Percentiles rank a stretch among this genome's conserved stretches.
These are phyloP conservation scores for Cyclophora albipunctata DNA, from an alignment of 2,888 invertebrate genomes.

Conservation along the genomic window DNA sequence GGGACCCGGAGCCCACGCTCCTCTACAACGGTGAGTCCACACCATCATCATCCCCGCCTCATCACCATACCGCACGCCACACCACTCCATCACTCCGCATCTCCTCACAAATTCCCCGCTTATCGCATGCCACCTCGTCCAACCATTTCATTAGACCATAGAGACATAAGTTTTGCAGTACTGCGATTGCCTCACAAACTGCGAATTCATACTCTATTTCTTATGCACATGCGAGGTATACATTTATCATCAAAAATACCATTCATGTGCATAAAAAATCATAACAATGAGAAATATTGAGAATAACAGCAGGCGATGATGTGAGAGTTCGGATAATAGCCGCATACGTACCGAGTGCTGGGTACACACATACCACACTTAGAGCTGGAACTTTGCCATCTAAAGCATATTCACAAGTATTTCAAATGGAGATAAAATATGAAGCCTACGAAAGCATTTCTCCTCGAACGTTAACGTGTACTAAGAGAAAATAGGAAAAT, in stretches of 20 bases:
- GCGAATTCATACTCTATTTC: constrained; percentile 45
- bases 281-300: no score
- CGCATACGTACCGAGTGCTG: not conserved
- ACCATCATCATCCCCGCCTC: not conserved
- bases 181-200: constrained; percentile 42
- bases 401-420: constrained; percentile 5
- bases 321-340: not conserved
- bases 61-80: constrained; percentile 5
- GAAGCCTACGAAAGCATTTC: not conserved
- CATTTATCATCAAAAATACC: constrained; percentile 4
- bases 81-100: constrained; percentile 1
- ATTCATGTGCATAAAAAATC: not conserved
- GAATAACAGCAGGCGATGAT: not conserved
- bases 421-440: constrained; percentile 1
- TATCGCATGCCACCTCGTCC: not conserved
- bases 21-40: constrained; percentile 82
- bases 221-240: constrained; percentile 45
- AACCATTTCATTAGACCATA: constrained; percentile 3
- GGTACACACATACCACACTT: constrained; percentile 1
- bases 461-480: not conserved
- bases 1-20: constrained; percentile 81
- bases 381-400: constrained; percentile 13
- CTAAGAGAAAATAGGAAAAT: no score
- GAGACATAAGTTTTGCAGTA: constrained; percentile 28
- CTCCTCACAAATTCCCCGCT: constrained; percentile 1